Evolutionary conservation across 2,888 invertebrate genomes (phyloP).

Genomic region (Volucella inanis): DNA sequence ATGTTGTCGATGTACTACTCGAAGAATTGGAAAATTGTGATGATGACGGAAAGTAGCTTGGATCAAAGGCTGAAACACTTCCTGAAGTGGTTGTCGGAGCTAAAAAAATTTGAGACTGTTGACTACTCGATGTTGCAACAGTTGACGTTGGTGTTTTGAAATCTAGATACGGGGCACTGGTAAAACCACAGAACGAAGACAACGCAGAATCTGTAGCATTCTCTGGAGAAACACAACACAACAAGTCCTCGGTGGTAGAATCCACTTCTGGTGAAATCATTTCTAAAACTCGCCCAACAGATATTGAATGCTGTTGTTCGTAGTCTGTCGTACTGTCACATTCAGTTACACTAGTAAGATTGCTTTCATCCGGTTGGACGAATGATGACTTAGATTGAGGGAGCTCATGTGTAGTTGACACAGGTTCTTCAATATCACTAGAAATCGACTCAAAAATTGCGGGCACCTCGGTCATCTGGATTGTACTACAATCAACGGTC

Average conservation of each 20-base stretch:
- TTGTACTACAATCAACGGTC: conserved; percentile 22
- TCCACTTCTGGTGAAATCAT: conserved; percentile 76
- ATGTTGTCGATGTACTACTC: conserved; percentile 38
- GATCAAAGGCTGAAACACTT: conserved; percentile 46
- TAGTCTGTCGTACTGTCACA: conserved; percentile 78
- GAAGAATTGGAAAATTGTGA: conserved; percentile 55
- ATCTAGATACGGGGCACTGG: conserved; percentile 52
- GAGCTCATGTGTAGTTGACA: conserved; percentile 70
- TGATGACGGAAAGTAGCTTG: conserved; percentile 52
- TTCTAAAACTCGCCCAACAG: conserved; percentile 63
- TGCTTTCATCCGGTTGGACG: conserved; percentile 61
- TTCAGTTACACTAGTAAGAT: conserved; percentile 76
- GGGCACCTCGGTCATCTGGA: conserved; percentile 10
- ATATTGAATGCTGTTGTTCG: conserved; percentile 65
- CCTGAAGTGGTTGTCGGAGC: conserved; percentile 50
- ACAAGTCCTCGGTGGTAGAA: conserved; percentile 76
- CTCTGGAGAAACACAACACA: conserved; percentile 59
- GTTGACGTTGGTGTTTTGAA: conserved; percentile 51
- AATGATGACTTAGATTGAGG: conserved; percentile 37
- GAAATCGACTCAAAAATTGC: conserved; percentile 10
- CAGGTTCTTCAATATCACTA: conserved; percentile 57
- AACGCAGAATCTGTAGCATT: conserved; percentile 55
- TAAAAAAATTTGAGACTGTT: conserved; percentile 55
- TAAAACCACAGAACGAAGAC: conserved; percentile 57
- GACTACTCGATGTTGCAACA: conserved; percentile 53